These are phyloP conservation scores for Aphrocallistes beatrix DNA, from an alignment of 37 sponge, comb jelly and placozoan species.

Conservation along the genomic window DNA sequence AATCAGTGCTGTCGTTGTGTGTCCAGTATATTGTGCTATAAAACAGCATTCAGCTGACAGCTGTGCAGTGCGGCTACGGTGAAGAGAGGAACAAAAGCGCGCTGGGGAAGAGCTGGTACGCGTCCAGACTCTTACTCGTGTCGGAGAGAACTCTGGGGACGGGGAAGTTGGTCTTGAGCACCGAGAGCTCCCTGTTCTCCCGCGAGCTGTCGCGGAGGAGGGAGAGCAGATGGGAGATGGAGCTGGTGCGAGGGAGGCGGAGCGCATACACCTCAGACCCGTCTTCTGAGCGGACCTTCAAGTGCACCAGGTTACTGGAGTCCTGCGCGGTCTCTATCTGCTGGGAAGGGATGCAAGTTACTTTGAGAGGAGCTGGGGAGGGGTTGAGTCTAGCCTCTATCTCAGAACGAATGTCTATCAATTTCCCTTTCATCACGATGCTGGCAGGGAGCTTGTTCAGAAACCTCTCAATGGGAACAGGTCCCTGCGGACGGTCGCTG, in stretches of 20 bases:
- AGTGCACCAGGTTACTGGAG: background rate
- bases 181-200: background rate
- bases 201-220: background rate
- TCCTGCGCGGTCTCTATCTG: background rate
- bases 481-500: background rate
- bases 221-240: background rate
- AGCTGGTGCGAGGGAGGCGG: background rate
- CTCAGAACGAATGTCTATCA: slow-evolving; percentile 72
- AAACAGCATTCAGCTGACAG: too few relatives aligned
- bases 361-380: background rate
- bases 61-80: background rate
- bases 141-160: background rate
- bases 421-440: slow-evolving; percentile 60
- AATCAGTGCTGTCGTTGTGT: too few relatives aligned
- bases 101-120: background rate
- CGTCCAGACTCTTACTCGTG: background rate
- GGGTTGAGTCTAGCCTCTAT: slow-evolving; percentile 29
- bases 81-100: background rate
- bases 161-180: background rate
- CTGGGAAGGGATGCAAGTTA: background rate
- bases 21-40: too few relatives aligned
- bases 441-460: slow-evolving; percentile 51
- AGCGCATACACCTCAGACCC: background rate
- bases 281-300: background rate
- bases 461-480: slow-evolving; percentile 51